phyloP scores from a whole-genome alignment of 2,888 invertebrate genomes.

The Xestoiulus laeticollis region DNA sequence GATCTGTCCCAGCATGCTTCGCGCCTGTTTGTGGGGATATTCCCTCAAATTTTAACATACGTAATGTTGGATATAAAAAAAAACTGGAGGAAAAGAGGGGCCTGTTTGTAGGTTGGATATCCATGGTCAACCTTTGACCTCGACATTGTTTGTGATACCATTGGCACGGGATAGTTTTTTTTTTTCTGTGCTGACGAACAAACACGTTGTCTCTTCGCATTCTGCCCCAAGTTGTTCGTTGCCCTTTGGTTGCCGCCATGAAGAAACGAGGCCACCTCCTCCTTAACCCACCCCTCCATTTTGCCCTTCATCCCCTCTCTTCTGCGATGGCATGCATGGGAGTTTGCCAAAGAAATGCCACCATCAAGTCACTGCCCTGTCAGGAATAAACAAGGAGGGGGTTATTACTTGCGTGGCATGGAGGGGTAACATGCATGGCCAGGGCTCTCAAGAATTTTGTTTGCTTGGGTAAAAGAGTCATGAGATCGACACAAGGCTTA shows the following conservation, averaged over 20 bases:
- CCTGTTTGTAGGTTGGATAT: neutral
- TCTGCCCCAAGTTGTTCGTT: constrained; percentile 31
- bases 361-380: constrained; percentile 34
- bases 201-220: constrained; percentile 31
- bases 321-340: constrained; percentile 34
- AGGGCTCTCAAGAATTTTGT: constrained; percentile 34
- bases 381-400: constrained; percentile 37
- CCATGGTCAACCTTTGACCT: constrained; percentile 25
- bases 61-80: neutral
- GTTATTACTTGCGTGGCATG: constrained; percentile 22
- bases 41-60: neutral
- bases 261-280: neutral
- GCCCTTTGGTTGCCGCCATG: constrained; percentile 15
- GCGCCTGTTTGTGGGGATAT: neutral
- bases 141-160: constrained; percentile 37
- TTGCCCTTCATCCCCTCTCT: neutral
- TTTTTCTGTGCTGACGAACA: neutral
- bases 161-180: constrained; percentile 27
- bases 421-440: constrained; percentile 37
- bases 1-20: neutral
- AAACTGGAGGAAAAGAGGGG: neutral
- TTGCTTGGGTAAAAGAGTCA: neutral
- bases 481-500: constrained; percentile 21
- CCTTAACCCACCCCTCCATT: neutral
- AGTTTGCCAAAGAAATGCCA: constrained; percentile 37